Evolutionary conservation across 2,113 vertebrate genomes (phyloP), one percentile per base, ranked within the genome.

Genomic region (Orientallactaga bullata): DNA sequence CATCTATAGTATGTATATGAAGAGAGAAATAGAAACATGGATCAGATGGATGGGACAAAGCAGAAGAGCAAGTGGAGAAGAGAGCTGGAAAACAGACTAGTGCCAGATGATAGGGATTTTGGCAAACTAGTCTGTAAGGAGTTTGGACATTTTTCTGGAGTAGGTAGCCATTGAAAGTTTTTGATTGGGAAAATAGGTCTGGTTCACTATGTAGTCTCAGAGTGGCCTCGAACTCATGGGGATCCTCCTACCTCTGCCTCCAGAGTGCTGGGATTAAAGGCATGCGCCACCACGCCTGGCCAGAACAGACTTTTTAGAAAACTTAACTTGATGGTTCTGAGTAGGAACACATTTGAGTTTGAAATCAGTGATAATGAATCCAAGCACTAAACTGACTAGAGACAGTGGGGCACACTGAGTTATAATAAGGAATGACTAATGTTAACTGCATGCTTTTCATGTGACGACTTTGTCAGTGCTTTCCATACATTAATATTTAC

Each of bases 401-500:
- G 73, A 84, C 7, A 18, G 65, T 42, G 58, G 58, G 32, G 63
- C 18, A 66, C 37, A 28, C 32, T 47, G 60, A 93, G 32, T 74
- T 74, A 30, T 61, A 79, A 61, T 28, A 51, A 82, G 20, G 66
- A 79, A 81, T 55, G 47, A 18, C 65, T 68, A 86, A 78, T 2
- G 68, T 30, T 68, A 83, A 78, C 39, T 60, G 16, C 1, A 11
- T 69, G 51, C 11, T 88, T 3, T 90, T 21, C 39, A 13, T 28
- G 47, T n/a, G 28, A 61, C 74, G 51, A 42, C 39, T 61, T 72
- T 83, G 55, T 35, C 37, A 51, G 37, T 28, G 24, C 21, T 90
- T 79, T 93, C 60, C 66, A 65, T 88, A 7, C n/a, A 81, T 94
- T 39, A 71, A 65, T 85, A 94, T 84, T 95, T 96, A 73, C 80